Evolutionary conservation across 1,140 invertebrate species (phyloP).

Genomic region (Bombus soroeensis): DNA sequence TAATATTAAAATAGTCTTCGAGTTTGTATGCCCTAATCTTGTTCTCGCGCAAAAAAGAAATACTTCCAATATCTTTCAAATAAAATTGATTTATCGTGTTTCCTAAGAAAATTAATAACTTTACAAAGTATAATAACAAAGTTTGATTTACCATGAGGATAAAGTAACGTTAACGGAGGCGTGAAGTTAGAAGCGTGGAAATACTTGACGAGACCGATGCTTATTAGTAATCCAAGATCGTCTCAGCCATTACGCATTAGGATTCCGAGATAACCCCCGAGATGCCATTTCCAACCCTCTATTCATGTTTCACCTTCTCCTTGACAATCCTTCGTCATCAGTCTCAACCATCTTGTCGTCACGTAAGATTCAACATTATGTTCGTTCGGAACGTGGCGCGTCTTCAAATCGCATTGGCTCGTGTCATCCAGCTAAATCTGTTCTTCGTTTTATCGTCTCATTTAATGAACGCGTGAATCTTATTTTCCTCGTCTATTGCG

Average conservation of each 20-base stretch:
- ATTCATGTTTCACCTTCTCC: conserved; percentile 42
- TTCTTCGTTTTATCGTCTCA: conserved; percentile 19
- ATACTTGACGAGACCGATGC: conserved; percentile 48
- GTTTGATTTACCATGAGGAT: background rate
- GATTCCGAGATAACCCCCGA: conserved; percentile 78
- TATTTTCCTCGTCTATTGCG: no score
- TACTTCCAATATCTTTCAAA: no score
- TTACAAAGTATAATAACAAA: no score
- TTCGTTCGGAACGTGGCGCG: conserved; percentile 10
- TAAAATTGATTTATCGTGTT: background rate
- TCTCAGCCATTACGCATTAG: conserved; percentile 80
- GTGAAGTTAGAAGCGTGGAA: background rate
- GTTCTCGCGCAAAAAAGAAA: no score
- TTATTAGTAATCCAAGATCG: conserved; percentile 80
- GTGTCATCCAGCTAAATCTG: conserved; percentile 26
- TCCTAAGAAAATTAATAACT: background rate
- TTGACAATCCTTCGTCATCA: conserved; percentile 72
- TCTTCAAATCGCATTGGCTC: conserved; percentile 29
- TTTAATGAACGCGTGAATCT: no score
- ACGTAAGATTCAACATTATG: conserved; percentile 66
- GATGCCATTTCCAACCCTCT: conserved; percentile 57
- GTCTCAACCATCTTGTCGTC: conserved; percentile 73
- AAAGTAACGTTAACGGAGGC: background rate
- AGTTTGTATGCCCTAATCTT: no score
- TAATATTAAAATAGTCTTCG: no score